These are phyloP conservation scores for Gymnothorax javanicus DNA, from an alignment of 2,797 vertebrate genomes.

Conservation along the genomic window DNA sequence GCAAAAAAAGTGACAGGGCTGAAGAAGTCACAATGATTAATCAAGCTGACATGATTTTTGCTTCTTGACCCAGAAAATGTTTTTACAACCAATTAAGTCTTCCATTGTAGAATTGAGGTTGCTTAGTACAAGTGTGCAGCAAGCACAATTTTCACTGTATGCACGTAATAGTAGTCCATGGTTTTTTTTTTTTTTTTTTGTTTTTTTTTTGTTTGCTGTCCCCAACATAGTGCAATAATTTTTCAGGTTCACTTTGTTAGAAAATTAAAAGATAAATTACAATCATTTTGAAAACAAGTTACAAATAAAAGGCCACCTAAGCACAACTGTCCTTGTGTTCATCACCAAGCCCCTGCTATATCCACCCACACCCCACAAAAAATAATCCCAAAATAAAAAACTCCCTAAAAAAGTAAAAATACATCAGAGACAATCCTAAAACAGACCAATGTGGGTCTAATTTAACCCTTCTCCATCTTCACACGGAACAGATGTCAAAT, in stretches of 20 bases:
- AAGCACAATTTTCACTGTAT: conserved; percentile 68
- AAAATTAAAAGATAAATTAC: conserved; percentile 62
- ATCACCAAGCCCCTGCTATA: conserved; percentile 60
- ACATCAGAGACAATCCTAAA: conserved; percentile 77
- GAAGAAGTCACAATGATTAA: conserved; percentile 62
- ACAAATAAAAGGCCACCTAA: conserved; percentile 66
- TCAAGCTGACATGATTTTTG: conserved; percentile 62
- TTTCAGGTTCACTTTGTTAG: conserved; percentile 74
- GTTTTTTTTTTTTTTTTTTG: conserved; percentile 57
- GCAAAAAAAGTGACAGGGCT: conserved; percentile 66
- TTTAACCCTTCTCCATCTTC: conserved; percentile 67
- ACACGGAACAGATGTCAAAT: conserved; percentile 64
- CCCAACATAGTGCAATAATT: conserved; percentile 80
- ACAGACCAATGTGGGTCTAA: conserved; percentile 57
- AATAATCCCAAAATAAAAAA: conserved; percentile 49
- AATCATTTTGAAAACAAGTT: conserved; percentile 63
- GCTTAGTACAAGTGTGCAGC: conserved; percentile 47
- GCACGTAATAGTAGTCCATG: conserved; percentile 71
- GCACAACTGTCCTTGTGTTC: conserved; percentile 56
- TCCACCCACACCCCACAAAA: conserved; percentile 38
- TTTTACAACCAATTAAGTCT: conserved; percentile 40
- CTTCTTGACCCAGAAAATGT: conserved; percentile 49
- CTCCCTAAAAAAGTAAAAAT: conserved; percentile 78
- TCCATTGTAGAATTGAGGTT: conserved; percentile 57
- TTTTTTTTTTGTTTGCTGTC: conserved; percentile 40